Conservation (phyloP, 2,888 invertebrate genomes). For the Phymatocera aterrima region DNA sequence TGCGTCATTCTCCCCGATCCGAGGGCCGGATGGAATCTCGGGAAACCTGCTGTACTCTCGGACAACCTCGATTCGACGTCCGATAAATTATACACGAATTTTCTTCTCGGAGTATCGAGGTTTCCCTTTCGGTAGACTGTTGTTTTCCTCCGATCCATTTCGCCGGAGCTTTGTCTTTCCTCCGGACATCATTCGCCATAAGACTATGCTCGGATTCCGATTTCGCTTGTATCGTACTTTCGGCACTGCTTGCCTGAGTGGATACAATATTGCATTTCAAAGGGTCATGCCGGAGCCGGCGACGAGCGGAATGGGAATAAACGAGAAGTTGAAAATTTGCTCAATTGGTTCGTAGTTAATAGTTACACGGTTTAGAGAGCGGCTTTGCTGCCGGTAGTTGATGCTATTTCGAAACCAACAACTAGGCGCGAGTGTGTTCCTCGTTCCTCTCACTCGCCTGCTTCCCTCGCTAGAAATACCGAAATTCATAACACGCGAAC, state of each 20-base stretch:
- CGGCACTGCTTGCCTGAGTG: too few species aligned
- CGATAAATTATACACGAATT: background rate
- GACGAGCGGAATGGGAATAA: background rate
- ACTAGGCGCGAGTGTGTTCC: background rate
- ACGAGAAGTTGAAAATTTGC: background rate
- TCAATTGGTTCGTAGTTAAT: slow-evolving; percentile 16
- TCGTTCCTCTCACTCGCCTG: background rate
- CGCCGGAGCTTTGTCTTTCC: too few species aligned
- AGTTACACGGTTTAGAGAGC: slow-evolving; percentile 49
- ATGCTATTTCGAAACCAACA: slow-evolving; percentile 38
- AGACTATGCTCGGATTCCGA: too few species aligned
- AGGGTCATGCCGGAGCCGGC: background rate
- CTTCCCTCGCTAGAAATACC: background rate
- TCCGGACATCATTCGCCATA: too few species aligned
- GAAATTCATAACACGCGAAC: background rate
- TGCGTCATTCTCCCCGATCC: slow-evolving; percentile 22
- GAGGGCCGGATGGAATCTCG: background rate
- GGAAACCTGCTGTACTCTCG: background rate
- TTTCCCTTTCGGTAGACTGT: too few species aligned
- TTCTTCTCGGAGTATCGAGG: too few species aligned
- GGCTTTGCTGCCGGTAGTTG: slow-evolving; percentile 38
- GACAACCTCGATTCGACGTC: too few species aligned
- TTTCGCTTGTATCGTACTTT: too few species aligned
- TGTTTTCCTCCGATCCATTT: too few species aligned
- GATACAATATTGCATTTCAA: background rate